Conservation (phyloP, 2,888 invertebrate species). For the Tetragonisca angustula region DNA sequence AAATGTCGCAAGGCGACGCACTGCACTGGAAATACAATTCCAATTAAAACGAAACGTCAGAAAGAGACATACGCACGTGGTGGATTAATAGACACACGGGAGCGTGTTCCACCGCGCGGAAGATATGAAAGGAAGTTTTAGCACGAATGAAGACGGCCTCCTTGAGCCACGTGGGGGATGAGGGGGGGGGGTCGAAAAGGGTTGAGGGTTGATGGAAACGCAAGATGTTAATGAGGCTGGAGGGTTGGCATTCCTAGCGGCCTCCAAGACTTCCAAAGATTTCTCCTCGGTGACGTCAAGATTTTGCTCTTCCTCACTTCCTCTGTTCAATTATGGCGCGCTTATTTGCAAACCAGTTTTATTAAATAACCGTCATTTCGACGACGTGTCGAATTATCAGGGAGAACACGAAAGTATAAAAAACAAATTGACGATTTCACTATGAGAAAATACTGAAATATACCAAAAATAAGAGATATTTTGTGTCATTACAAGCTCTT, state of each 20-base stretch:
- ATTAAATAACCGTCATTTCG: not conserved
- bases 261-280: constrained; percentile 82
- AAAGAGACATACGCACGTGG: too few species aligned
- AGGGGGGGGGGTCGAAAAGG: constrained; percentile 58
- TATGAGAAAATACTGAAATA: not conserved
- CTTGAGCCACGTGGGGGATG: constrained; percentile 53
- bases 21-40: not conserved
- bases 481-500: not conserved
- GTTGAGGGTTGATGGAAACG: constrained; percentile 78
- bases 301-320: constrained; percentile 63
- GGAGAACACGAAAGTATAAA: not conserved
- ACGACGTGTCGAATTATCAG: not conserved
- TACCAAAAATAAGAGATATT: not conserved
- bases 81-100: not conserved
- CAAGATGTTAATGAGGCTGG: constrained; percentile 84
- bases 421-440: too few species aligned
- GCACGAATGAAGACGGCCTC: constrained; percentile 77
- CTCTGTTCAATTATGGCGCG: constrained; percentile 77
- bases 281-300: constrained; percentile 79
- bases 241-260: constrained; percentile 83
- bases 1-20: too few species aligned
- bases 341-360: constrained; percentile 35
- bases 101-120: constrained; percentile 7
- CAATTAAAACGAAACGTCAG: not conserved
- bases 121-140: constrained; percentile 58